Evolutionary conservation across 1,140 invertebrate genomes (phyloP), one percentile per base, ranked within the genome.

Genomic region (Zelostemma sp.): DNA sequence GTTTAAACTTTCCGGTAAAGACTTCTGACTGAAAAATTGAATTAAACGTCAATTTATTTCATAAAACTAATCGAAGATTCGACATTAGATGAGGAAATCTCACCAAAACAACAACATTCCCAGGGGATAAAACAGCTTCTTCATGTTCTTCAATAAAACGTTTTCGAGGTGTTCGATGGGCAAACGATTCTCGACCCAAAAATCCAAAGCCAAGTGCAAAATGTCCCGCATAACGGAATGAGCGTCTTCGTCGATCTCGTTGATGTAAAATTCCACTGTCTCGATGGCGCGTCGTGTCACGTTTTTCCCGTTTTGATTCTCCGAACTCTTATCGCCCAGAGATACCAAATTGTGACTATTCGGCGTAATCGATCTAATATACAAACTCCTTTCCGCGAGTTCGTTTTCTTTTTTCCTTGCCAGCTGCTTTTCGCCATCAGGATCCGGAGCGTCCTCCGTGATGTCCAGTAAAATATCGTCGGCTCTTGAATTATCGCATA

Each of bases 101-200:
- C 72, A 86, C 84, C 83, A 83, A 65, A 84, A 86, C 6, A 87
- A 53, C 19, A 86, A 66, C 46, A 86, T 70, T 57, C 85, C 85
- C 28, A 87, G 76, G 3, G 86, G 80, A 64, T 86, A 86, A 73
- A 78, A 86, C 15, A 86, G 73, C 15, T 84, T 84, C 16, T 80
- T 73, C 60, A 86, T 80, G 28, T 85, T 75, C 19, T 85, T 79
- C 12, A 84, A 35, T 21, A 87, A 78, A 6, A 87, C 57, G 17
- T 78, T 82, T 63, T 88, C 87, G 43, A 88, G 71, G 46, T 74
- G 77, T 21, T 80, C 72, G 28, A 87, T 79, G 0, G 84, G 78
- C 14, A 88, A 77, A 49, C 78, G 71, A 49, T 87, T 82, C 43
- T 85, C 78, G 6, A 85, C 61, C 87, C 87, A 88, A 65, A 87